These are phyloP conservation scores for Torymus auratus DNA, from an alignment of 2,888 invertebrate species.

Conservation along the genomic window DNA sequence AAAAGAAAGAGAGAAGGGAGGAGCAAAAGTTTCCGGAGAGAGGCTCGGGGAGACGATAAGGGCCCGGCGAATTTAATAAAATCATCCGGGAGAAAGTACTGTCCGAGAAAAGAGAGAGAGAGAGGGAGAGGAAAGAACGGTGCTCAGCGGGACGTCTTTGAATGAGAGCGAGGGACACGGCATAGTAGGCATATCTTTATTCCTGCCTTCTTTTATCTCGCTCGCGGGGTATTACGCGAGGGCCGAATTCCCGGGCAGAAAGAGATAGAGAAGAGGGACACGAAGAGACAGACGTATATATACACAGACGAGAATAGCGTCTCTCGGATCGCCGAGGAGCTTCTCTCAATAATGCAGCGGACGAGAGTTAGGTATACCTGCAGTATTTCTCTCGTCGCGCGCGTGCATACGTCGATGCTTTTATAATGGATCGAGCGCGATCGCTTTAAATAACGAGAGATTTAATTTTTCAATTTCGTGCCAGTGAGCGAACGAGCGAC, in stretches of 20 bases:
- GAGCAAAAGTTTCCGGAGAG: no score
- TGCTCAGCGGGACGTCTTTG: slow-evolving; percentile 52
- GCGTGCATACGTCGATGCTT: neutral
- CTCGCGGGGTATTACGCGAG: neutral
- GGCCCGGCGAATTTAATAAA: slow-evolving; percentile 66
- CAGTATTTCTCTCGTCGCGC: no score
- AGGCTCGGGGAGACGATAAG: slow-evolving; percentile 59
- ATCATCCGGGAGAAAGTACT: slow-evolving; percentile 60
- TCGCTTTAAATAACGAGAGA: neutral
- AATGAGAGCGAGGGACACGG: slow-evolving; percentile 48
- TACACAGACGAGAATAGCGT: neutral
- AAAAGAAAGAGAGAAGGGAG: neutral
- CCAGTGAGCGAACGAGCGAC: no score
- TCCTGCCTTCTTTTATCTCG: slow-evolving; percentile 21
- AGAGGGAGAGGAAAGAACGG: slow-evolving; percentile 38
- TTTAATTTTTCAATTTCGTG: slow-evolving; percentile 27
- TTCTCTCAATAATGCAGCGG: no score
- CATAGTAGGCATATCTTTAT: slow-evolving; percentile 33
- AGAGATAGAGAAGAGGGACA: slow-evolving; percentile 15
- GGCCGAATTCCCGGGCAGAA: no score
- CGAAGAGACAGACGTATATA: slow-evolving; percentile 21
- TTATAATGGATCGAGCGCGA: slow-evolving; percentile 2
- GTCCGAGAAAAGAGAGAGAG: slow-evolving; percentile 13
- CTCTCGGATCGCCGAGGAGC: no score
- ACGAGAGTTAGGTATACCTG: no score